These are phyloP conservation scores for Apogon talboti DNA, from an alignment of 2,797 vertebrate species.

Conservation along the genomic window DNA sequence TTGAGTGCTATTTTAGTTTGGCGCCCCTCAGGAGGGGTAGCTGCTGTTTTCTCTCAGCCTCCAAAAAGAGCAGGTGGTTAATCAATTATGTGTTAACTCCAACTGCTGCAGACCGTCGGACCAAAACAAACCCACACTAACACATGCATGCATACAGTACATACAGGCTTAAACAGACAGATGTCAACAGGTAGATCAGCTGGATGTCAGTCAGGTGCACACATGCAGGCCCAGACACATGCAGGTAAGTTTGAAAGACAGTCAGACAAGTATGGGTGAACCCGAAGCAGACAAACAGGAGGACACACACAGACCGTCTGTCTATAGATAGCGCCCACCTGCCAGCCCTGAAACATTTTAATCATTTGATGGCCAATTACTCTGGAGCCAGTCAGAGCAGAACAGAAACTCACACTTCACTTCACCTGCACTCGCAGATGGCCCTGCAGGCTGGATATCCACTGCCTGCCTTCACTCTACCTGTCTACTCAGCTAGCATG, in stretches of 20 bases:
- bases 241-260: slow-evolving; percentile 43
- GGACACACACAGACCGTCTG: slow-evolving; percentile 38
- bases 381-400: slow-evolving; percentile 72
- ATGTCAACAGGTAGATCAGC: slow-evolving; percentile 47
- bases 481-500: slow-evolving; percentile 46
- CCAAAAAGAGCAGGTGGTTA: slow-evolving; percentile 74
- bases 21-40: slow-evolving; percentile 44
- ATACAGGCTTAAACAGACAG: slow-evolving; percentile 45
- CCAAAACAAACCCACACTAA: slow-evolving; percentile 41
- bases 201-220: slow-evolving; percentile 32
- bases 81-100: slow-evolving; percentile 73
- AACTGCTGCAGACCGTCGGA: slow-evolving; percentile 61
- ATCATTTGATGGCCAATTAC: slow-evolving; percentile 80
- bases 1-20: slow-evolving; percentile 56
- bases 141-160: slow-evolving; percentile 4
- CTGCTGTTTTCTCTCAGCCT: slow-evolving; percentile 50
- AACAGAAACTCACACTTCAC: slow-evolving; percentile 72
- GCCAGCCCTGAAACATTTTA: slow-evolving; percentile 73
- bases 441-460: slow-evolving; percentile 59
- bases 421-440: slow-evolving; percentile 62
- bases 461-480: slow-evolving; percentile 55
- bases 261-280: slow-evolving; percentile 27
- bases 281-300: slow-evolving; percentile 40
- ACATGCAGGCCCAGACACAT: slow-evolving; percentile 11
- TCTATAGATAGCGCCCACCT: slow-evolving; percentile 67